Percentiles rank a stretch among this genome's conserved stretches.
These are phyloP conservation scores for Meganola albula DNA, from an alignment of 2,888 invertebrate genomes.

Conservation along the genomic window DNA sequence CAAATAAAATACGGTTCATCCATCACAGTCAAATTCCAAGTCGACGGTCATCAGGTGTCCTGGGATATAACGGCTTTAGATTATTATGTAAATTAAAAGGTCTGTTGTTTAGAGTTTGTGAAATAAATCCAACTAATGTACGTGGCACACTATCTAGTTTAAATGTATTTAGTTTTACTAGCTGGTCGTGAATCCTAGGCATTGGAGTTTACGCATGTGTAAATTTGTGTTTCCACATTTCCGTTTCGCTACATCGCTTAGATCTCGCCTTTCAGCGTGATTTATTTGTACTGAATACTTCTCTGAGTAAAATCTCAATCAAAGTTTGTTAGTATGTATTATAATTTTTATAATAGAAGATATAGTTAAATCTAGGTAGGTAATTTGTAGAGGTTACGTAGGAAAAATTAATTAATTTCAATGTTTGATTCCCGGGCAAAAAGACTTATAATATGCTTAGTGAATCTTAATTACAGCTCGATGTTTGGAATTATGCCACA, in stretches of 20 bases:
- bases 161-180: slow-evolving; percentile 5
- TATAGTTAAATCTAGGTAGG: too few relatives aligned
- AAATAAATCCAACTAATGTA: background rate
- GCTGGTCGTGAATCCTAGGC: slow-evolving; percentile 17
- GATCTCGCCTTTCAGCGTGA: slow-evolving; percentile 11
- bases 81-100: slow-evolving; percentile 14
- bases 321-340: too few relatives aligned
- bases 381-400: too few relatives aligned
- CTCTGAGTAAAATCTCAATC: too few relatives aligned
- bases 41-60: slow-evolving; percentile 10
- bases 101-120: background rate
- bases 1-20: slow-evolving; percentile 18
- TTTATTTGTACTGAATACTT: slow-evolving; percentile 17
- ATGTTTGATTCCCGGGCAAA: too few relatives aligned
- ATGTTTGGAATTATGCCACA: too few relatives aligned
- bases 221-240: slow-evolving; percentile 13
- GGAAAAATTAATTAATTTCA: too few relatives aligned
- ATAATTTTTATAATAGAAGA: too few relatives aligned
- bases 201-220: slow-evolving; percentile 20
- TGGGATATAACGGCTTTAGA: slow-evolving; percentile 10
- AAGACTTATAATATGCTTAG: too few relatives aligned
- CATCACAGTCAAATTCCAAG: slow-evolving; percentile 10
- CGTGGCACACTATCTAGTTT: too few relatives aligned
- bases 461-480: too few relatives aligned
- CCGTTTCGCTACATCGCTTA: slow-evolving; percentile 3